Percentiles rank a stretch among this genome's conserved stretches.
Conservation (phyloP, 2,888 invertebrate species). For the Trachelus stipa region DNA sequence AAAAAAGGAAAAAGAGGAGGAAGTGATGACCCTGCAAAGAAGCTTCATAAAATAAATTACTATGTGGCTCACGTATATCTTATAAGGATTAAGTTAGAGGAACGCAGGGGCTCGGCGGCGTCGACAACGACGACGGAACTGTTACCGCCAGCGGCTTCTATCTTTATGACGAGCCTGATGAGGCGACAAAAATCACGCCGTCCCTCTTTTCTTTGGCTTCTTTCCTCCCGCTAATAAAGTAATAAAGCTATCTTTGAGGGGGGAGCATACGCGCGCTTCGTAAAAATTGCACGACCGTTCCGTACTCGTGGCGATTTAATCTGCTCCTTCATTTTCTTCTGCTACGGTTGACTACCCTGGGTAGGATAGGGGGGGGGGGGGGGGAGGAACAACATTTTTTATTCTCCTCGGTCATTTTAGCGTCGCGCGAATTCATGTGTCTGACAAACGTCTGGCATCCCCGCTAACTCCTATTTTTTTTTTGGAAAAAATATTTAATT, state of each 20-base stretch:
- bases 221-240: slow-evolving; percentile 18
- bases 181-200: slow-evolving; percentile 20
- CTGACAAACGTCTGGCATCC: not conserved
- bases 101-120: slow-evolving; percentile 1
- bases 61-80: slow-evolving; percentile 43
- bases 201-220: not conserved
- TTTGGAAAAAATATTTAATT: not conserved
- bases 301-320: slow-evolving; percentile 14
- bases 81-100: slow-evolving; percentile 42
- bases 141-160: not conserved
- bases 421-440: not conserved
- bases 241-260: slow-evolving; percentile 3
- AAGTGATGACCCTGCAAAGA: slow-evolving; percentile 37
- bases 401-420: not conserved
- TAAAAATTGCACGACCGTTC: not conserved
- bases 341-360: not conserved
- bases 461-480: not conserved
- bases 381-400: not conserved
- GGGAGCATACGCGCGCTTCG: not conserved
- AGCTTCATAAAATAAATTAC: slow-evolving; percentile 48
- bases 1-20: slow-evolving; percentile 29
- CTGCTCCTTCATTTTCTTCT: not conserved
- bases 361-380: too few species aligned
- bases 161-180: slow-evolving; percentile 14
- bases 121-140: too few species aligned